A percentile compares a stretch with the other conserved stretches of the same genome.
These are phyloP conservation scores for Augochlorella aurata DNA, from an alignment of 2,888 invertebrate genomes.

Conservation along the genomic window DNA sequence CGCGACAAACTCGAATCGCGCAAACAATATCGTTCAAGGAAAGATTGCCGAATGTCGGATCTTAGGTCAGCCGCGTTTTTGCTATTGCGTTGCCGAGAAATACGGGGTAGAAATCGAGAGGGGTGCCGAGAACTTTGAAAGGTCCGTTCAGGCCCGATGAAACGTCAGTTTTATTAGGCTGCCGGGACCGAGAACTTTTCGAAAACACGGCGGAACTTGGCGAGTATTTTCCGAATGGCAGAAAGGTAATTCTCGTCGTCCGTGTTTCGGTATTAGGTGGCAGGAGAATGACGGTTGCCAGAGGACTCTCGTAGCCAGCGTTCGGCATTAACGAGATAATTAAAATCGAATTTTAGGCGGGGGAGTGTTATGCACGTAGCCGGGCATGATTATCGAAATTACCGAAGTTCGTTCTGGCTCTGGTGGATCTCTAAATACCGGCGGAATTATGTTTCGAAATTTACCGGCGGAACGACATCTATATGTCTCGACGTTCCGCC, in stretches of 20 bases:
- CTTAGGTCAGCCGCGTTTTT: background rate
- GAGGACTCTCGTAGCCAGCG: background rate
- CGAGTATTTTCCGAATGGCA: background rate
- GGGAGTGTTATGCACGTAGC: conserved; percentile 17
- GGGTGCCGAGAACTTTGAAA: background rate
- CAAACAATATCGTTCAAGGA: background rate
- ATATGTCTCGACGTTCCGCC: conserved; percentile 20
- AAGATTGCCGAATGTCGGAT: background rate
- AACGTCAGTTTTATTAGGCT: background rate
- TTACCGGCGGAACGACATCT: conserved; percentile 21
- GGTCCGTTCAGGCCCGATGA: background rate
- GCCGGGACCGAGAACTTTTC: background rate
- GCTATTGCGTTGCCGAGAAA: background rate
- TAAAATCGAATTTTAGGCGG: conserved; percentile 50
- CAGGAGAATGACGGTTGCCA: background rate
- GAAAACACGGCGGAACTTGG: background rate
- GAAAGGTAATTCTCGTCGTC: conserved; percentile 11
- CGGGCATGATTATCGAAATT: conserved; percentile 41
- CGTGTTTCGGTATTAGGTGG: conserved; percentile 8
- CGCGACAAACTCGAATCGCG: background rate
- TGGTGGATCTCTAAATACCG: conserved; percentile 23
- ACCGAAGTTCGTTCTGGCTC: conserved; percentile 16
- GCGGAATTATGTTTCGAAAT: conserved; percentile 33
- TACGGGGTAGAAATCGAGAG: background rate
- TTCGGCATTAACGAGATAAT: conserved; percentile 45